A percentile compares a stretch with the other conserved stretches of the same genome.
phyloP scores from a whole-genome alignment of 2,888 invertebrate genomes.

The Gandaritis pyraliata region DNA sequence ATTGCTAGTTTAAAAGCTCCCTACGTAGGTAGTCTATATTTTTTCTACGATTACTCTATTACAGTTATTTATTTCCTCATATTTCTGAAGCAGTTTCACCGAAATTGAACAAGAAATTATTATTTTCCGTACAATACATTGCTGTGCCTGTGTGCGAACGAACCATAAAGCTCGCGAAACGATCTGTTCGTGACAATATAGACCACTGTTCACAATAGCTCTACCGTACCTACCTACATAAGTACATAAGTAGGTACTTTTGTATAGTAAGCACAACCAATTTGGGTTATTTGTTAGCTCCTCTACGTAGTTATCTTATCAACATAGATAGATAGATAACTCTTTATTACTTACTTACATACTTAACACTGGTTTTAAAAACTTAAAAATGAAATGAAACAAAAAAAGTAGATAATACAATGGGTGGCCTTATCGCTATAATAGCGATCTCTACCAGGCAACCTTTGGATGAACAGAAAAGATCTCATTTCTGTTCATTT shows the following conservation, averaged over 20 bases:
- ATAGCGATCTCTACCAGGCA: no score
- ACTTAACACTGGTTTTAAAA: no score
- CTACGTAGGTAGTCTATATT: neutral
- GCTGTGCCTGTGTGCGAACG: constrained; percentile 41
- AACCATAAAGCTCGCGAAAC: constrained; percentile 51
- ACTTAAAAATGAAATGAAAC: no score
- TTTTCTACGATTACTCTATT: neutral
- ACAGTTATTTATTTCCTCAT: constrained; percentile 9
- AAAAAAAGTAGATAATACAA: no score
- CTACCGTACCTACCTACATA: neutral
- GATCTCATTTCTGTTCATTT: no score
- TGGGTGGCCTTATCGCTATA: no score
- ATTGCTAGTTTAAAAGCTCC: neutral
- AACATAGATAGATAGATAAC: no score
- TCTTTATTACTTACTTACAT: no score
- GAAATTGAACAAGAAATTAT: constrained; percentile 33
- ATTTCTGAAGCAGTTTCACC: constrained; percentile 17
- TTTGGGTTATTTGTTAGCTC: no score
- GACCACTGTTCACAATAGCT: constrained; percentile 33
- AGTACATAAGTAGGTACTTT: neutral
- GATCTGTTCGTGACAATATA: constrained; percentile 58
- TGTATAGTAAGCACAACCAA: no score
- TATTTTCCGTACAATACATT: constrained; percentile 35
- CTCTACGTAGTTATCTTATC: no score
- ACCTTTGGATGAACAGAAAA: no score